Base-by-base conservation (phyloP, 1,140 invertebrate genomes). In the Tetraneura akinire region DNA sequence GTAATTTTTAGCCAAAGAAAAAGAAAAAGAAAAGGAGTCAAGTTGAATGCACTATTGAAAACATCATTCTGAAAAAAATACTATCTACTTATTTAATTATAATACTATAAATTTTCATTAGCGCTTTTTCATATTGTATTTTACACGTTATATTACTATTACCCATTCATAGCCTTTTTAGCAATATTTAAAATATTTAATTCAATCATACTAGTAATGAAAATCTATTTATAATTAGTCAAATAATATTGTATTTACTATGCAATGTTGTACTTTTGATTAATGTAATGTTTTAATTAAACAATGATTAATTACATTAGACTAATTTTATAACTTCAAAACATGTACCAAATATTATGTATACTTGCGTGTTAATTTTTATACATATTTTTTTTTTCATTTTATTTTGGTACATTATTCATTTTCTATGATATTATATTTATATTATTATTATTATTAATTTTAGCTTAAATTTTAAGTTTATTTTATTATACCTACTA, bases 401-500 rank as follows among this genome's bases (percentile, higher is more conserved):
- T 78, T 78, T 55, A 62, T 78, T 60, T 60, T 23, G 16, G 32
- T 78, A 78, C n/a, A 78, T 78, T 10, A 78, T 60, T n/a, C 55
- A 57, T 78, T 78, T 78, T 78, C 21, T 78, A 74, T 55, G 55
- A 55, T 74, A 74, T 37, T 74, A 60, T 62, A 42, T 47, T 78
- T 62, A 71, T 4, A 37, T 70, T 70, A 70, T 70, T 76, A 55
- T 53, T 74, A 62, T 62, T 78, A 78, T 78, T 78, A 47, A 16
- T 60, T 60, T 78, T 78, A 78, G 73, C 73, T 76, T 76, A 76
- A 37, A 76, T n/a, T 76, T 76, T 76, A 76, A 76, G 55, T 78
- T 78, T 78, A 37, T 37, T 78, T 62, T 62, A 78, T 45, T 60
- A 60, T 62, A 78, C 32, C 60, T 62, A 78, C 32, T 62, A 26